phyloP scores from a whole-genome alignment of 2,797 vertebrate genomes.

The Hemitrygon akajei region DNA sequence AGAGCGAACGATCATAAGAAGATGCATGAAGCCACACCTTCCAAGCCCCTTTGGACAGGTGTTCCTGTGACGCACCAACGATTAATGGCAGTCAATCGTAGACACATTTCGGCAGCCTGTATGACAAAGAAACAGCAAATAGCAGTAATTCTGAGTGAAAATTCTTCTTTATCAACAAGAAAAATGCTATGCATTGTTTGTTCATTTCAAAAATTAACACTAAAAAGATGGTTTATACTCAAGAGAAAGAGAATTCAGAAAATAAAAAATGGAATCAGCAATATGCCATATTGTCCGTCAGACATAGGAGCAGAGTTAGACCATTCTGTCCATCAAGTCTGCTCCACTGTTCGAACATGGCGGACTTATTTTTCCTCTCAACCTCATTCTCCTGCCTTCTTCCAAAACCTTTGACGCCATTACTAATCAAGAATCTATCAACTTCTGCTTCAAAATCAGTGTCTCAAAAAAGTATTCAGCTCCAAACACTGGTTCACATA shows the following conservation, averaged over 20 bases:
- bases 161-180: background rate
- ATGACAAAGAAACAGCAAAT: constrained; percentile 37
- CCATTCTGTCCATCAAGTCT: no score
- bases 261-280: no score
- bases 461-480: no score
- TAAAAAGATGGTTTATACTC: background rate
- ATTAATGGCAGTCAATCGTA: constrained; percentile 85
- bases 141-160: background rate
- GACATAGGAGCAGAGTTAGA: no score
- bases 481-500: no score
- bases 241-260: background rate
- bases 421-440: no score
- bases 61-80: constrained; percentile 98
- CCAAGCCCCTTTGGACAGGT: constrained; percentile 90
- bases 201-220: background rate
- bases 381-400: no score
- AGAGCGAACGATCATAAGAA: background rate
- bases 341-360: no score
- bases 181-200: background rate
- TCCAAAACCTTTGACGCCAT: no score
- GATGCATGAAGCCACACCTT: constrained; percentile 62
- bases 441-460: no score
- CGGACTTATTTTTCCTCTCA: no score
- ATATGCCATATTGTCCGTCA: no score
- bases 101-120: constrained; percentile 95